Evolutionary conservation across 2,888 invertebrate genomes (phyloP).

Genomic region (Hoplodrina blanda): DNA sequence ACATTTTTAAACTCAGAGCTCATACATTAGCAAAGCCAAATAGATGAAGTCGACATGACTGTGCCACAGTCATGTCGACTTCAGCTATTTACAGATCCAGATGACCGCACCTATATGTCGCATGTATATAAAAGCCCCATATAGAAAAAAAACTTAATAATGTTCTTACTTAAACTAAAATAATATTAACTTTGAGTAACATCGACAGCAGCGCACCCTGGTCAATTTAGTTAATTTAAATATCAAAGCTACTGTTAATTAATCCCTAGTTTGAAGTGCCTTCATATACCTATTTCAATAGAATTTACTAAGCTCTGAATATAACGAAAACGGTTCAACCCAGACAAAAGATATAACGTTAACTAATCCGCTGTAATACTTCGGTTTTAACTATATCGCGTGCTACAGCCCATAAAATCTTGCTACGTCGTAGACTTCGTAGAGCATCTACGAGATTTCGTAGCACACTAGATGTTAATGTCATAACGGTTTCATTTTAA

Average conservation of each 20-base stretch:
- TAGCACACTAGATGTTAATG: slow-evolving; percentile 55
- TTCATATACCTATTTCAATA: slow-evolving; percentile 19
- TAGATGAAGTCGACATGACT: too few species aligned
- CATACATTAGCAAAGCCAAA: too few species aligned
- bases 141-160: too few species aligned
- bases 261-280: background rate
- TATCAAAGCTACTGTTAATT: background rate
- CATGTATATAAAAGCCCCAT: too few species aligned
- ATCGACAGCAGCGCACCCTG: background rate
- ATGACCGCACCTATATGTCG: too few species aligned
- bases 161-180: too few species aligned
- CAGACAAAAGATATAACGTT: slow-evolving; percentile 29
- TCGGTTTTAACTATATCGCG: slow-evolving; percentile 40
- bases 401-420: slow-evolving; percentile 48
- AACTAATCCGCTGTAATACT: slow-evolving; percentile 45
- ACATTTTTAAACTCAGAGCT: too few species aligned
- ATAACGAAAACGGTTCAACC: slow-evolving; percentile 9
- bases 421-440: slow-evolving; percentile 50
- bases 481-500: slow-evolving; percentile 39
- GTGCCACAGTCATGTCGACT: too few species aligned
- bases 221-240: background rate
- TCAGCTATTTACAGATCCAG: too few species aligned
- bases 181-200: background rate
- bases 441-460: slow-evolving; percentile 50
- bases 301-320: slow-evolving; percentile 29